These are phyloP conservation scores for Enteromius fasciolatus DNA, from an alignment of 2,797 vertebrate genomes.

Conservation along the genomic window DNA sequence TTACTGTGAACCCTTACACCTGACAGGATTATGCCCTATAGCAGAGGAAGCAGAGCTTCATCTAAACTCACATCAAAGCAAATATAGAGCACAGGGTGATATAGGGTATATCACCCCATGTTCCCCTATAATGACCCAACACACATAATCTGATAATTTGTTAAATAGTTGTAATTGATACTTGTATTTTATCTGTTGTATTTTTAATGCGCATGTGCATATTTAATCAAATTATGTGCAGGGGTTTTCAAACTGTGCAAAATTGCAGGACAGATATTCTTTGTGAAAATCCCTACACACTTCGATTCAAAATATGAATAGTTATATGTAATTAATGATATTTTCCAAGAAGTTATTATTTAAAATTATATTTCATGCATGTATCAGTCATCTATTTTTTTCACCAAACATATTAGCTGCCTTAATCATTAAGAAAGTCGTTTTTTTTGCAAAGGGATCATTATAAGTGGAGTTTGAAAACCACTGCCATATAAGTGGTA, in stretches of 20 bases:
- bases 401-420: not conserved
- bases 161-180: not conserved
- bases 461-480: not conserved
- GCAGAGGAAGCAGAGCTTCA: not conserved
- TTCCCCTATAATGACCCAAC: not conserved
- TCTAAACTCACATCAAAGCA: conserved; percentile 8
- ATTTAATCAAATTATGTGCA: too few relatives aligned
- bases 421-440: not conserved
- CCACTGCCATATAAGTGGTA: not conserved
- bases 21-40: conserved; percentile 23
- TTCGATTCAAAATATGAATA: not conserved
- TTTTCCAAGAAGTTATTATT: not conserved
- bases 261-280: not conserved
- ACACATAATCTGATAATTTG: not conserved
- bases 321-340: not conserved
- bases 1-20: not conserved
- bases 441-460: not conserved
- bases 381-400: not conserved
- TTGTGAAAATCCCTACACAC: not conserved
- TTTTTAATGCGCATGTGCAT: not conserved
- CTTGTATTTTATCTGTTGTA: not conserved
- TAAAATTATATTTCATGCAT: not conserved
- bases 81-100: not conserved
- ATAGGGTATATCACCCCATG: not conserved
- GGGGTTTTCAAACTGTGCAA: not conserved